Evolutionary conservation across 2,888 invertebrate genomes (phyloP).

Genomic region (Macaria liturata): DNA sequence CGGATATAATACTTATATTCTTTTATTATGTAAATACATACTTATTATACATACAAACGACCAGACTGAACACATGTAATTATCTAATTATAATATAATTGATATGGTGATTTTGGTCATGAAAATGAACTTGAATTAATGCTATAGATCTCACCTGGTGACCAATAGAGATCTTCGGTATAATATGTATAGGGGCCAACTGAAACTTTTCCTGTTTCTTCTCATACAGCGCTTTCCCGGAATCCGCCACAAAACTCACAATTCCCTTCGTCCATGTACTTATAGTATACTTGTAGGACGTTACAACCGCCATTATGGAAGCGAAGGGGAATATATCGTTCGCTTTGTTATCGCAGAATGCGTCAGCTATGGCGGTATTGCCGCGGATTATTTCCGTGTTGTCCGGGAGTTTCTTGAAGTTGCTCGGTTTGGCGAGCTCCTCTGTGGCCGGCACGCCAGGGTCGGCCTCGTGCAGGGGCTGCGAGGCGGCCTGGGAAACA

Average conservation of each 20-base stretch:
- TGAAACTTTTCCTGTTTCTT: constrained; percentile 70
- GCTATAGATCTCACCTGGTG: constrained; percentile 55
- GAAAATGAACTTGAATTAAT: too few species aligned
- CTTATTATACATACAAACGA: too few species aligned
- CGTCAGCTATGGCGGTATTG: constrained; percentile 61
- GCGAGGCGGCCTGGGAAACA: constrained; percentile 23
- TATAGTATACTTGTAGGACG: constrained; percentile 83
- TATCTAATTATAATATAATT: too few species aligned
- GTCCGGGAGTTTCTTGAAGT: constrained; percentile 84
- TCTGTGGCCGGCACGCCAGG: constrained; percentile 59
- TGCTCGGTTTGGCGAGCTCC: constrained; percentile 81
- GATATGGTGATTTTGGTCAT: too few species aligned
- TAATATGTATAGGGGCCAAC: constrained; percentile 79
- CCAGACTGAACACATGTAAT: too few species aligned
- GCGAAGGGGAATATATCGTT: constrained; percentile 78
- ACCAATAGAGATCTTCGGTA: constrained; percentile 85
- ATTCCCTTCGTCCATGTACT: constrained; percentile 84
- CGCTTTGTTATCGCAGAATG: constrained; percentile 55
- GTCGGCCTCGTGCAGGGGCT: constrained; percentile 58
- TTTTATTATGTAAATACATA: too few species aligned
- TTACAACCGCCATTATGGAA: constrained; percentile 84
- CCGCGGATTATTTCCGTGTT: constrained; percentile 84
- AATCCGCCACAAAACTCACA: constrained; percentile 83
- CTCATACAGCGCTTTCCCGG: constrained; percentile 65
- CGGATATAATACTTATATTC: too few species aligned